These are phyloP conservation scores for Chloebia gouldiae DNA, from an alignment of 2,113 vertebrate species.

Conservation along the genomic window DNA sequence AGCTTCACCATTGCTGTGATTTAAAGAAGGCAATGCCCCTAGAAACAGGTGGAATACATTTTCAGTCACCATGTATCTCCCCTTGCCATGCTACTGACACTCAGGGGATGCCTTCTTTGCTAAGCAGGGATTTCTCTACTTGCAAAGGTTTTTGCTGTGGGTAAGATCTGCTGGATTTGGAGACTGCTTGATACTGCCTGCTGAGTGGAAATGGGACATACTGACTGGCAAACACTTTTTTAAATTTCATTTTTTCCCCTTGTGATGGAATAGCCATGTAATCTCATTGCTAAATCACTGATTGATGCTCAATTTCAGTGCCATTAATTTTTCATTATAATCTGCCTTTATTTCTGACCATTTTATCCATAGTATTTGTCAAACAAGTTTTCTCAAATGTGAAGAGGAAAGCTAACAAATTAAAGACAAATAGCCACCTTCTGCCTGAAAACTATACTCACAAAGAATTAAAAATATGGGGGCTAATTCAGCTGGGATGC, in stretches of 20 bases:
- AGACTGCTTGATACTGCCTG: background rate
- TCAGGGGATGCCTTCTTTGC: background rate
- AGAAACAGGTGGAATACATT: background rate
- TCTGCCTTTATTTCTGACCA: background rate
- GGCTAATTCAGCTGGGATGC: background rate
- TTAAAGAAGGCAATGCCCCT: background rate
- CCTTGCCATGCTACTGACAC: background rate
- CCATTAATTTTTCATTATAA: conserved; percentile 4
- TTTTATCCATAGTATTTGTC: background rate
- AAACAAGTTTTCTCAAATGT: background rate
- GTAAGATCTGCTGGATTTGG: background rate
- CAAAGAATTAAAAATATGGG: background rate
- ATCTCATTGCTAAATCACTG: background rate
- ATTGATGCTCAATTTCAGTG: background rate
- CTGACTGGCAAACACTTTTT: background rate
- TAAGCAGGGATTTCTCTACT: background rate
- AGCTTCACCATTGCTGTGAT: background rate
- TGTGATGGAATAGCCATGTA: background rate
- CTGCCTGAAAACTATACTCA: background rate
- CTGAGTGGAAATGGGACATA: background rate
- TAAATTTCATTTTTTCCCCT: background rate
- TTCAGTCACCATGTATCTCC: background rate
- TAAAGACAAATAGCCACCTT: background rate
- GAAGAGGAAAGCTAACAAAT: background rate
- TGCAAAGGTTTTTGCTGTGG: background rate